A percentile compares a stretch with the other conserved stretches of the same genome.
phyloP scores from a whole-genome alignment of 2,113 vertebrate species.

The Dromas ardeola region DNA sequence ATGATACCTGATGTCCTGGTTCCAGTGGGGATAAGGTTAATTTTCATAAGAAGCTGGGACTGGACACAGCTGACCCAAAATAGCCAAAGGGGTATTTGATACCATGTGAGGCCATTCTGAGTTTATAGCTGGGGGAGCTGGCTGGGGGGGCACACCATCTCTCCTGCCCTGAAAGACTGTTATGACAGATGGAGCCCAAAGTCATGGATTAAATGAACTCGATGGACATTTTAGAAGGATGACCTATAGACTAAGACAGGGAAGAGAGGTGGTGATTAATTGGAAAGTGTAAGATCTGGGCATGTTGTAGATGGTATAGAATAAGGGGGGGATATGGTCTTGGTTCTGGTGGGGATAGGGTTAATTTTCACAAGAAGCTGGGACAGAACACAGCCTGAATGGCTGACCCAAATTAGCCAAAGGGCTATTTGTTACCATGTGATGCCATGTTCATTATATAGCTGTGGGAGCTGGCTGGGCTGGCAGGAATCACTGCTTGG shows the following conservation, averaged over 20 bases:
- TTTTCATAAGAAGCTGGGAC: neutral
- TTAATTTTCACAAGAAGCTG: neutral
- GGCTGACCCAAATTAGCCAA: neutral
- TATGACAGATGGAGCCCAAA: neutral
- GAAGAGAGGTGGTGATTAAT: neutral
- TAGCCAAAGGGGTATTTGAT: neutral
- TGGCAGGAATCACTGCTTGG: neutral
- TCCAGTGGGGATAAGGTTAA: neutral
- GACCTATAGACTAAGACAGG: neutral
- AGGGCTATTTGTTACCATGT: neutral
- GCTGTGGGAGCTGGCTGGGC: neutral
- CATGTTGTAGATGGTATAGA: neutral
- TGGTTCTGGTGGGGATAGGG: neutral
- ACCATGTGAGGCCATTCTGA: neutral
- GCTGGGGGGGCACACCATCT: neutral
- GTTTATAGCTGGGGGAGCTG: neutral
- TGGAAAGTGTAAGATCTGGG: neutral
- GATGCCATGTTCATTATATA: neutral
- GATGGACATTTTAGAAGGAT: neutral
- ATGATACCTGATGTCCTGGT: neutral
- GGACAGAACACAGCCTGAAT: neutral
- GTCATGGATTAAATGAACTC: neutral
- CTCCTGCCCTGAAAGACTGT: neutral
- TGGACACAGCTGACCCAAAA: neutral
- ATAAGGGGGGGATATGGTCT: neutral